Evolutionary conservation across 2,888 invertebrate species (phyloP).

Genomic region (Cepaea hortensis): DNA sequence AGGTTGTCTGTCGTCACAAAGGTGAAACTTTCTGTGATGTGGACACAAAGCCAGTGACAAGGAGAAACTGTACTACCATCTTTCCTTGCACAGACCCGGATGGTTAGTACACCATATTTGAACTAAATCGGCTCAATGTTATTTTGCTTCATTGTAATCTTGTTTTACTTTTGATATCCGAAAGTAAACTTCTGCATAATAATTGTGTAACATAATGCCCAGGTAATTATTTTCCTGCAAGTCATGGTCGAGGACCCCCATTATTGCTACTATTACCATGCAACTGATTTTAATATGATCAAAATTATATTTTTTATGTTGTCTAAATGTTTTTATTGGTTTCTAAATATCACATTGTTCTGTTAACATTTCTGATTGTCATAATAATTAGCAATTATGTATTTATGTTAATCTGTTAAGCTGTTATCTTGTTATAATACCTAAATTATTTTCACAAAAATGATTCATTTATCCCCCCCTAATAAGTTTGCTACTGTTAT

Average conservation of each 20-base stretch:
- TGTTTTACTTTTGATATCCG: not conserved
- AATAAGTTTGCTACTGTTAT: too few relatives aligned
- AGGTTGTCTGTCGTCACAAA: conserved; percentile 65
- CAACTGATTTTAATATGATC: not conserved
- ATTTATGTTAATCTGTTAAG: too few relatives aligned
- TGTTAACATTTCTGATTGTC: too few relatives aligned
- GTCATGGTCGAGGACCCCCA: too few relatives aligned
- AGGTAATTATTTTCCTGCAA: too few relatives aligned
- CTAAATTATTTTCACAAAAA: too few relatives aligned
- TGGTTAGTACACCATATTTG: conserved; percentile 75
- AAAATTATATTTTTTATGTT: not conserved
- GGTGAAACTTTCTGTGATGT: conserved; percentile 63
- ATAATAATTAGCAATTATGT: too few relatives aligned
- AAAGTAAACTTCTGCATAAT: too few relatives aligned
- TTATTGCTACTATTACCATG: not conserved
- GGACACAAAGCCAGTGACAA: conserved; percentile 71
- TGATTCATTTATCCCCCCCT: too few relatives aligned
- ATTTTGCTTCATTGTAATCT: not conserved
- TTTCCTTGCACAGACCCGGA: conserved; percentile 85
- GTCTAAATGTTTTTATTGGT: not conserved
- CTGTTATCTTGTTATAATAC: too few relatives aligned
- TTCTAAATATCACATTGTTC: not conserved
- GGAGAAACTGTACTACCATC: conserved; percentile 77
- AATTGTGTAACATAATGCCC: too few relatives aligned
- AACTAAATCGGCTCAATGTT: not conserved